These are phyloP conservation scores for Steromphala cineraria DNA, from an alignment of 2,888 invertebrate species.

Conservation along the genomic window DNA sequence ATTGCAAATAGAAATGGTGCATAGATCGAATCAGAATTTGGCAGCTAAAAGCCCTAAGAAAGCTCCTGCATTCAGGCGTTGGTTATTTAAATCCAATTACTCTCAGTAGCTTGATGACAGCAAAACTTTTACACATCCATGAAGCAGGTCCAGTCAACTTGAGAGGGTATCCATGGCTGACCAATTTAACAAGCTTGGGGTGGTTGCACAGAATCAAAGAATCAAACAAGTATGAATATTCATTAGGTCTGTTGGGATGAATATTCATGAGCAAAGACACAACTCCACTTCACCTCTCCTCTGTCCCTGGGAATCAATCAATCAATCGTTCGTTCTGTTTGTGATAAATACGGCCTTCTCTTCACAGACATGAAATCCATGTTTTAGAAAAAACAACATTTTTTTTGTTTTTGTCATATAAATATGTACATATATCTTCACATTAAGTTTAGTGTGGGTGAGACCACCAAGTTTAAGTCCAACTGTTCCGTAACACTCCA, in stretches of 20 bases:
- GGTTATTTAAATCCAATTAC: too few relatives aligned
- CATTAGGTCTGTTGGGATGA: not conserved
- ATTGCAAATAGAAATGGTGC: too few relatives aligned
- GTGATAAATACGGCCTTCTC: not conserved
- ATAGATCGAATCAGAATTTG: too few relatives aligned
- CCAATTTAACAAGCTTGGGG: too few relatives aligned
- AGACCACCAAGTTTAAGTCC: not conserved
- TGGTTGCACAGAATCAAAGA: too few relatives aligned
- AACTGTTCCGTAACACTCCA: not conserved
- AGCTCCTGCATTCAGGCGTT: too few relatives aligned
- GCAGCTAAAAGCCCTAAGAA: too few relatives aligned
- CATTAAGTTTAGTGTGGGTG: not conserved
- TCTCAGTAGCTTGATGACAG: too few relatives aligned
- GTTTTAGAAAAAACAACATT: slow-evolving; percentile 1
- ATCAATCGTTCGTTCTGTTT: not conserved
- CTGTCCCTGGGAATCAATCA: not conserved
- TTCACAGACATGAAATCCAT: not conserved
- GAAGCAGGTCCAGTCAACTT: too few relatives aligned
- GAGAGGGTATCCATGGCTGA: too few relatives aligned
- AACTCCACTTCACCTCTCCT: not conserved
- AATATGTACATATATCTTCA: slow-evolving; percentile 14
- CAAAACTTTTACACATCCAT: too few relatives aligned
- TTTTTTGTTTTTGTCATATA: slow-evolving; percentile 14
- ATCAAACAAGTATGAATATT: not conserved
- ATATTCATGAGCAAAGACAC: not conserved